phyloP scores from a whole-genome alignment of 2,888 invertebrate genomes.

The Sarcophaga rosellei region DNA sequence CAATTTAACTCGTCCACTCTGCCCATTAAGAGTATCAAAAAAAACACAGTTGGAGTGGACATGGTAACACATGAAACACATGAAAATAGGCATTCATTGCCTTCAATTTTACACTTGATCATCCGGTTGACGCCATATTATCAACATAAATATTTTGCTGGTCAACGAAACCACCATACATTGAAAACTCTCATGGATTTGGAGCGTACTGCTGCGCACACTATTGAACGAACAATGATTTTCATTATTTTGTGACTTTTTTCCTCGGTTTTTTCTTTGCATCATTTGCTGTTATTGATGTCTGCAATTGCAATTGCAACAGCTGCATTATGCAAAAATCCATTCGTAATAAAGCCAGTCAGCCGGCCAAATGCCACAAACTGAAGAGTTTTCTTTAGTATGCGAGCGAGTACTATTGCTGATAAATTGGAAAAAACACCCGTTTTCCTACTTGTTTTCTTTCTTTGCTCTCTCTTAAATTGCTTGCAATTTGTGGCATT shows the following conservation, averaged over 20 bases:
- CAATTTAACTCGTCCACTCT: slow-evolving; percentile 35
- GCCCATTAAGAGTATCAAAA: slow-evolving; percentile 34
- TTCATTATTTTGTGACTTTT: background rate
- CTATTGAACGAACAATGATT: slow-evolving; percentile 16
- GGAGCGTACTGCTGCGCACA: background rate
- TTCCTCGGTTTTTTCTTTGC: slow-evolving; percentile 1
- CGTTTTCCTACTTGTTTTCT: slow-evolving; percentile 13
- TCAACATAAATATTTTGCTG: slow-evolving; percentile 33
- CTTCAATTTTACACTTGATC: slow-evolving; percentile 69
- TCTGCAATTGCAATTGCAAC: slow-evolving; percentile 59
- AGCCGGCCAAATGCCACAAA: slow-evolving; percentile 5
- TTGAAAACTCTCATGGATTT: background rate
- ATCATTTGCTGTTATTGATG: slow-evolving; percentile 55
- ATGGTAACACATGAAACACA: background rate
- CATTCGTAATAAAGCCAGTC: slow-evolving; percentile 41
- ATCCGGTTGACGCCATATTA: slow-evolving; percentile 70
- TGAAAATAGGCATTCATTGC: background rate
- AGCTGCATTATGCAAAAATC: slow-evolving; percentile 67
- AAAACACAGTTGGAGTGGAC: slow-evolving; percentile 36
- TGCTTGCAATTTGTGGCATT: slow-evolving; percentile 50
- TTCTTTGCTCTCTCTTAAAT: slow-evolving; percentile 46
- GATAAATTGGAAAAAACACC: slow-evolving; percentile 42
- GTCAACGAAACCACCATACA: background rate
- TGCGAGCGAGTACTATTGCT: no score
- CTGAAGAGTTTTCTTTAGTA: slow-evolving; percentile 49